phyloP scores from a whole-genome alignment of 2,797 vertebrate genomes.

The Geranospiza caerulescens region DNA sequence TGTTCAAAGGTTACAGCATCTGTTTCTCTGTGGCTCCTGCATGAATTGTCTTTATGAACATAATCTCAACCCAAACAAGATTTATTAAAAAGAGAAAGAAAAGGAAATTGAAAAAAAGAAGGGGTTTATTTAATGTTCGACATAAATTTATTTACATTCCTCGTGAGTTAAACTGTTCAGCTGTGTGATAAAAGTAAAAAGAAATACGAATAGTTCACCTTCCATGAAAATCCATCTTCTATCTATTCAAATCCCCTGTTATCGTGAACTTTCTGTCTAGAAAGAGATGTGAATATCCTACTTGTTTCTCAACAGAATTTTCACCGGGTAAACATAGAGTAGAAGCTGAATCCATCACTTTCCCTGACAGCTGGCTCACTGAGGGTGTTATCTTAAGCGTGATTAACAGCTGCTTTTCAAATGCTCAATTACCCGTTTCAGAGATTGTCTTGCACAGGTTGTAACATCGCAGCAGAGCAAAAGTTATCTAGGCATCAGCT shows the following conservation, averaged over 20 bases:
- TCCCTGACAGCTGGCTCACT: neutral
- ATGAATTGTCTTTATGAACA: neutral
- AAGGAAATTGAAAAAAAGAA: neutral
- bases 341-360: neutral
- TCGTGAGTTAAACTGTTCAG: neutral
- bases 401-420: conserved; percentile 22
- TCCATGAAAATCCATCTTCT: neutral
- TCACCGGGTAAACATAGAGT: neutral
- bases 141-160: neutral
- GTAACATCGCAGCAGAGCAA: neutral
- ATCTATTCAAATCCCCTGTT: neutral
- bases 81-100: neutral
- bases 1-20: neutral
- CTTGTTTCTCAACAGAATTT: neutral
- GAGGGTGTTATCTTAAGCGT: neutral
- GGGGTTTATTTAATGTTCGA: neutral
- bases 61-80: neutral
- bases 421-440: neutral
- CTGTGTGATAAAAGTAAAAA: neutral
- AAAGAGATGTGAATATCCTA: neutral
- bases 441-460: neutral
- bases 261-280: neutral
- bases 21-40: neutral
- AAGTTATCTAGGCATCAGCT: neutral
- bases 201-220: neutral